Conservation (phyloP, 2,797 vertebrate genomes). For the Myotis planiceps region DNA sequence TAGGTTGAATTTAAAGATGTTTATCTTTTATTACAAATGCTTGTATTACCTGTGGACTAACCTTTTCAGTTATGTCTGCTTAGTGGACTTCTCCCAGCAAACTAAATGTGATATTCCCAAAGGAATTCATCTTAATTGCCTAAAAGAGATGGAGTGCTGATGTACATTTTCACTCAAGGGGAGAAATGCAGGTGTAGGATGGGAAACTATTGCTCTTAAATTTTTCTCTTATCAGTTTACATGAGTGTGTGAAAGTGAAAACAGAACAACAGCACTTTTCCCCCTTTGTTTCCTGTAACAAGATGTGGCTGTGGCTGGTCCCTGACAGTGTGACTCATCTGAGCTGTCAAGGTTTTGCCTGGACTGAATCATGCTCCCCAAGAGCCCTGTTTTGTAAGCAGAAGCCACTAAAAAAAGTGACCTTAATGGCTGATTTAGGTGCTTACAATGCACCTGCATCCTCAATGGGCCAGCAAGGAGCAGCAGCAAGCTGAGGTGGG, state of each 20-base stretch:
- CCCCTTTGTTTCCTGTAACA: constrained; percentile 21
- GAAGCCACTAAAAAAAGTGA: constrained; percentile 38
- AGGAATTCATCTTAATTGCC: neutral
- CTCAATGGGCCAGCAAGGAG: neutral
- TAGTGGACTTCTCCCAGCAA: neutral
- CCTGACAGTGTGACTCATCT: neutral
- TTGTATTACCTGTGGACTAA: neutral
- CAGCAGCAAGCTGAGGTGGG: neutral
- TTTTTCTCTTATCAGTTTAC: neutral
- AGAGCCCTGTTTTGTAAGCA: constrained; percentile 55
- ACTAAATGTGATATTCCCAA: neutral
- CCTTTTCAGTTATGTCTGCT: neutral
- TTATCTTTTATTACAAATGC: neutral
- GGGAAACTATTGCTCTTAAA: neutral
- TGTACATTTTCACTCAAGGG: neutral
- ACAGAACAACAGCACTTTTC: neutral
- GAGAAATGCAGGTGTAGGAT: neutral
- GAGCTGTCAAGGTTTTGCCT: constrained; percentile 1
- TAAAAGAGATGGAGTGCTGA: neutral
- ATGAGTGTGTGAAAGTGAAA: neutral
- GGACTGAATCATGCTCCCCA: constrained; percentile 35
- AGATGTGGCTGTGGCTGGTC: neutral
- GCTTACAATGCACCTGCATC: constrained; percentile 8
- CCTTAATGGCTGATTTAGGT: neutral
- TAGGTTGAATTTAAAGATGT: neutral